A percentile compares a stretch with the other conserved stretches of the same genome.
These are phyloP conservation scores for Metallyticus violacea DNA, from an alignment of 2,888 invertebrate genomes.

Conservation along the genomic window DNA sequence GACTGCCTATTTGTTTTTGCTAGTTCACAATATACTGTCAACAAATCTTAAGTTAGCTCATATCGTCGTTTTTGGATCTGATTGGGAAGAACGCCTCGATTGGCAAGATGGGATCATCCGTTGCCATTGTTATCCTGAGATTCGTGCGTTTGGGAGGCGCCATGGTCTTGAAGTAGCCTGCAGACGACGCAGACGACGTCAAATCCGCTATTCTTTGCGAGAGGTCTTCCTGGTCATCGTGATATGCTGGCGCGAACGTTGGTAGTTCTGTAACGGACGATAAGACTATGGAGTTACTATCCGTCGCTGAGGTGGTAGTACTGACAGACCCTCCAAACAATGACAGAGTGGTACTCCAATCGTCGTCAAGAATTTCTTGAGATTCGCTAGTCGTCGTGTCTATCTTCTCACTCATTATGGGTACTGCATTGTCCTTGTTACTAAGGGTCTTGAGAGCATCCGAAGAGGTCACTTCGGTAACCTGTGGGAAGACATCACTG, in stretches of 20 bases:
- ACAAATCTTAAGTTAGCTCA: neutral
- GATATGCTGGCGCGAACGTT: neutral
- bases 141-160: slow-evolving; percentile 49
- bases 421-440: neutral
- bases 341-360: neutral
- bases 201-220: slow-evolving; percentile 61
- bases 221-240: slow-evolving; percentile 23
- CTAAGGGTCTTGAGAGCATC: neutral
- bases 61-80: slow-evolving; percentile 52
- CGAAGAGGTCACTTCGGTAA: neutral
- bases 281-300: slow-evolving; percentile 15
- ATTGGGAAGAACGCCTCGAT: slow-evolving; percentile 80
- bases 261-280: neutral
- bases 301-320: slow-evolving; percentile 10
- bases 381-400: neutral
- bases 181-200: slow-evolving; percentile 61
- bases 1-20: neutral
- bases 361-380: neutral
- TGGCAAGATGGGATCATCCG: slow-evolving; percentile 75
- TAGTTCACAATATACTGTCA: neutral
- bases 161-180: slow-evolving; percentile 27
- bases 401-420: neutral
- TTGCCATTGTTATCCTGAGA: slow-evolving; percentile 69
- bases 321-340: neutral
- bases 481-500: neutral